Evolutionary conservation across 2,888 invertebrate genomes (phyloP).

Genomic region (Holacanthella duospinosa): DNA sequence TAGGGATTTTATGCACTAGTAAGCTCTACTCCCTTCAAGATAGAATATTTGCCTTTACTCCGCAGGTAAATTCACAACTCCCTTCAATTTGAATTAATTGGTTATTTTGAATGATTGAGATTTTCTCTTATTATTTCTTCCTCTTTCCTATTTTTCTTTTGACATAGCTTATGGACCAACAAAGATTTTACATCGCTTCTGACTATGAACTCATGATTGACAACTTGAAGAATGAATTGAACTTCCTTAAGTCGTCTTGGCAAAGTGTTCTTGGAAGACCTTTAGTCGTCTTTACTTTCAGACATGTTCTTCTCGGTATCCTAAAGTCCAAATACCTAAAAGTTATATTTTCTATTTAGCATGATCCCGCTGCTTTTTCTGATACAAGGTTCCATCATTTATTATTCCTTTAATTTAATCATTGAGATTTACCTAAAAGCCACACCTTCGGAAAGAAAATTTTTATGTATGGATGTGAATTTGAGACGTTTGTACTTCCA

Average conservation of each 20-base stretch:
- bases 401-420: no score
- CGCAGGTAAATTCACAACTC: slow-evolving; percentile 69
- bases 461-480: no score
- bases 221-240: slow-evolving; percentile 91
- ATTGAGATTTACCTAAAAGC: no score
- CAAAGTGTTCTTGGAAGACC: slow-evolving; percentile 95
- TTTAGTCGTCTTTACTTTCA: slow-evolving; percentile 78
- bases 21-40: slow-evolving; percentile 93
- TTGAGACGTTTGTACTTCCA: no score
- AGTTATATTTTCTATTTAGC: no score
- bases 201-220: slow-evolving; percentile 97
- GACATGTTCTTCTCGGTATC: slow-evolving; percentile 77
- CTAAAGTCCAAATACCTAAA: no score
- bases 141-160: slow-evolving; percentile 9
- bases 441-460: no score
- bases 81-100: no score
- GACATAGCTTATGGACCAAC: slow-evolving; percentile 87
- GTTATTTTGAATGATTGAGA: background rate
- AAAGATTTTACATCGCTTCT: slow-evolving; percentile 95
- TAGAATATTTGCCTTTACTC: slow-evolving; percentile 94
- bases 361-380: no score
- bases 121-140: slow-evolving; percentile 1
- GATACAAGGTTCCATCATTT: background rate
- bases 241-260: slow-evolving; percentile 97
- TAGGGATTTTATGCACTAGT: slow-evolving; percentile 94